Conservation (phyloP, 2,113 vertebrate genomes). For the Pteropus alecto region DNA sequence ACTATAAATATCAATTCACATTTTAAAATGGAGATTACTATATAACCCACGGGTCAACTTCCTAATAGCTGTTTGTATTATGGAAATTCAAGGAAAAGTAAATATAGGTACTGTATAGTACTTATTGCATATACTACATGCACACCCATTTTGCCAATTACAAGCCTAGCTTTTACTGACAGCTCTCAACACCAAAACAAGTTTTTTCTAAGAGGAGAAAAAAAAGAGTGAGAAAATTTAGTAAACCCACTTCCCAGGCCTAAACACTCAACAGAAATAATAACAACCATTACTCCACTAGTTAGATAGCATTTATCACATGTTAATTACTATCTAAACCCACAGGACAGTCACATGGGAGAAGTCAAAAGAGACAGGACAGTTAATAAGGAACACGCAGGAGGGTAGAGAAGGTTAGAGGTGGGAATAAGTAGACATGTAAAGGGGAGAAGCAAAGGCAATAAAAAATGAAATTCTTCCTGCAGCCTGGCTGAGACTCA, state of each 20-base stretch:
- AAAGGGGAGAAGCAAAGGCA: background rate
- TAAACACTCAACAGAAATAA: background rate
- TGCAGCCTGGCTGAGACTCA: too few species aligned
- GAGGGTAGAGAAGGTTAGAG: background rate
- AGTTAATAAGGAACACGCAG: background rate
- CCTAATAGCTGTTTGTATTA: background rate
- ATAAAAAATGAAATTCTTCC: background rate
- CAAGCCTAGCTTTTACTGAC: background rate
- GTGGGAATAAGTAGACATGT: rapidly evolving
- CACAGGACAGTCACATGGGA: background rate
- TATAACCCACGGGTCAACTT: background rate
- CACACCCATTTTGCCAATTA: background rate
- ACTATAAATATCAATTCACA: background rate
- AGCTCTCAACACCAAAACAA: background rate
- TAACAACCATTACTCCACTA: background rate
- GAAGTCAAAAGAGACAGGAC: background rate
- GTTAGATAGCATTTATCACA: background rate
- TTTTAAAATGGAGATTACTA: background rate
- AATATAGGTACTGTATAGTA: background rate
- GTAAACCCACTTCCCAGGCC: background rate
- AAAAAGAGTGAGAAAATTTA: background rate
- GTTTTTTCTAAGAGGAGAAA: background rate
- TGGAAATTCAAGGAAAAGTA: background rate
- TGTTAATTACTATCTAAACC: background rate
- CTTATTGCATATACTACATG: rapidly evolving